Base-by-base conservation (phyloP, 2,113 vertebrate genomes). In the Dicrurus megarhynchus region DNA sequence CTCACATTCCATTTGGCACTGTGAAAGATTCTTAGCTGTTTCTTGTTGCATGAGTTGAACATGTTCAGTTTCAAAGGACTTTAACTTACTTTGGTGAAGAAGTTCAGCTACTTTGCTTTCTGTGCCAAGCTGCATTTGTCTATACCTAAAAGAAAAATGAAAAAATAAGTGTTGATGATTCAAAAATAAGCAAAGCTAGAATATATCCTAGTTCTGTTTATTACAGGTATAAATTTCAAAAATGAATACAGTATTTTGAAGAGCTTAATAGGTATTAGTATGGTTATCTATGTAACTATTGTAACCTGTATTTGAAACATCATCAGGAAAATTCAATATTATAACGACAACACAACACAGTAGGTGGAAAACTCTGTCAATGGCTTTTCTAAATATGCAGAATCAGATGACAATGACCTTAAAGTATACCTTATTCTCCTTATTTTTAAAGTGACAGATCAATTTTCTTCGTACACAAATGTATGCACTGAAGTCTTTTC, bases 1-100 rank as follows among this genome's bases (percentile, higher is more conserved):
- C 93, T 99, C 99, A 98, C 99, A 99, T 97, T 99, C 99, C 95
- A 99, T 82, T 94, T 99, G 99, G 95, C 99, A 99, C 65, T 99
- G 99, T 35, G 98, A 98, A 96, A 99, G 98, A 77, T 98, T 98
- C 95, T 98, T 98, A 68, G 98, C 97, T 11, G 98, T 99, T 98
- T 99, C 99, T 68, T 99, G 99, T 95, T 99, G 99, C 78, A 99
- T 89, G 95, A 99, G 98, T 85, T 99, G 99, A 96, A 98, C 92
- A 21, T 98, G 99, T 86, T 99, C 99, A 15, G 98, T 98, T 97
- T 99, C 99, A 96, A 99, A 99, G 70, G 98, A 98, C 97, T 99
- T 99, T 87, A 99, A 97, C 95, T 99, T 99, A 94, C 98, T 98
- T 95, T 99, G 99, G 96, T 98, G 99, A 93, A 99, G 98, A 97